Base-by-base conservation (phyloP, 2,113 vertebrate species). In the Tamias sibiricus region DNA sequence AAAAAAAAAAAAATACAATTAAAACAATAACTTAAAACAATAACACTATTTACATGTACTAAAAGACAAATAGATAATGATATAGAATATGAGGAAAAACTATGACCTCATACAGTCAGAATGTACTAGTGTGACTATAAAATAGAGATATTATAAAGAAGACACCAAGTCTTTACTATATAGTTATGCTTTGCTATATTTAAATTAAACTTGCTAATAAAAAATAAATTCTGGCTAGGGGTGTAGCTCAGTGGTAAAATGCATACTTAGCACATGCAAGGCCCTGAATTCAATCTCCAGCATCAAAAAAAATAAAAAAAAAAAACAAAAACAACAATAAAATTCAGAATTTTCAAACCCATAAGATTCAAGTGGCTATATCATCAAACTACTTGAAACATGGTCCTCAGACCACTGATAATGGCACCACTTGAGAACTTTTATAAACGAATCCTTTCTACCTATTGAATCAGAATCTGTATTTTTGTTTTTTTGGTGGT, bases 1-100 rank as follows among this genome's bases (percentile, higher is more conserved):
- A 98, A 90, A 79, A 62, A 85, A 97, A 42, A 8, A 81, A 95
- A 93, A 93, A 68, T n/a, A n/a, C 3, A 84, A 47, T 72, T 97
- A 75, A 94, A 72, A 95, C 10, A 8, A 28, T 32, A 77, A 82
- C 32, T 75, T 37, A 97, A 89, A 95, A 82, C 28, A 94, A 1
- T 40, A 6, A 81, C 1, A 76, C 17, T 16, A 83, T 37, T 88
- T 89, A 80, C 77, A 32, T 86, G 4, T 22, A 77, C 72, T 93
- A 72, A 95, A 83, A 94, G 26, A 90, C 26, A 91, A 44, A 54
- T 68, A 86, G 24, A 86, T 32, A 35, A 90, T 22, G 20, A n/a
- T 30, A 47, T 22, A 71, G 14, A 85, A 8, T n/a, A 68, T 42
- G 64, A 76, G 30, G 47, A 89, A 85, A 62, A 75, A 12, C 19